Percentiles rank a stretch among this genome's conserved stretches.
phyloP scores from a whole-genome alignment of 2,797 vertebrate genomes.

The Fundulus diaphanus region DNA sequence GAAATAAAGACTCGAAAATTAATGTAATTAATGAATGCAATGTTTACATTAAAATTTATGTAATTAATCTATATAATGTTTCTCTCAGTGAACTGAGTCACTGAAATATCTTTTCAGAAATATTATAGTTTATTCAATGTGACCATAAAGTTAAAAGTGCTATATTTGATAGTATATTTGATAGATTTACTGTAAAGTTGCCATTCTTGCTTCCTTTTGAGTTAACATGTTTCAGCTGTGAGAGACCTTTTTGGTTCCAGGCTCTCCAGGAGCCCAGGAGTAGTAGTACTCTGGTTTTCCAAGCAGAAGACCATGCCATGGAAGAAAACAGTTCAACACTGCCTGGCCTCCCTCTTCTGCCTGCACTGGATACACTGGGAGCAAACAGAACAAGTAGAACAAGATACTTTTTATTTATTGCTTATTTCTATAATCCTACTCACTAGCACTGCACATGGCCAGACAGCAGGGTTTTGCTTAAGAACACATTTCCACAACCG shows the following conservation, averaged over 20 bases:
- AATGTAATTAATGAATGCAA: too few species aligned
- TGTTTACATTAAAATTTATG: too few species aligned
- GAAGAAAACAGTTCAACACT: slow-evolving; percentile 76
- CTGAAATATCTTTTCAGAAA: too few species aligned
- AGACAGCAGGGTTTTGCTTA: slow-evolving; percentile 24
- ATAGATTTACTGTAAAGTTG: neutral
- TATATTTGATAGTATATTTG: neutral
- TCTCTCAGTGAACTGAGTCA: too few species aligned
- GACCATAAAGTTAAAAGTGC: neutral
- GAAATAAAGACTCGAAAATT: too few species aligned
- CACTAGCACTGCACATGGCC: slow-evolving; percentile 61
- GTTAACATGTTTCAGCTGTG: neutral
- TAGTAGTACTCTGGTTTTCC: slow-evolving; percentile 73
- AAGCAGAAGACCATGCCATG: slow-evolving; percentile 76
- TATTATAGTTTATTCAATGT: too few species aligned
- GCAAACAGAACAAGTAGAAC: slow-evolving; percentile 6
- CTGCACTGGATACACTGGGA: slow-evolving; percentile 57
- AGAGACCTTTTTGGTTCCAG: slow-evolving; percentile 42
- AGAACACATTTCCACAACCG: slow-evolving; percentile 47
- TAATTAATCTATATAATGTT: too few species aligned
- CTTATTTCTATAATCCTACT: slow-evolving; percentile 63
- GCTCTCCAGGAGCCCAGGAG: slow-evolving; percentile 60
- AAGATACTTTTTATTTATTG: slow-evolving; percentile 37
- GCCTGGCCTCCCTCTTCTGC: slow-evolving; percentile 74
- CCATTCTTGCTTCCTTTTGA: neutral